A percentile compares a stretch with the other conserved stretches of the same genome.
These are phyloP conservation scores for Callosobruchus maculatus DNA, from an alignment of 2,888 invertebrate genomes.

Conservation along the genomic window DNA sequence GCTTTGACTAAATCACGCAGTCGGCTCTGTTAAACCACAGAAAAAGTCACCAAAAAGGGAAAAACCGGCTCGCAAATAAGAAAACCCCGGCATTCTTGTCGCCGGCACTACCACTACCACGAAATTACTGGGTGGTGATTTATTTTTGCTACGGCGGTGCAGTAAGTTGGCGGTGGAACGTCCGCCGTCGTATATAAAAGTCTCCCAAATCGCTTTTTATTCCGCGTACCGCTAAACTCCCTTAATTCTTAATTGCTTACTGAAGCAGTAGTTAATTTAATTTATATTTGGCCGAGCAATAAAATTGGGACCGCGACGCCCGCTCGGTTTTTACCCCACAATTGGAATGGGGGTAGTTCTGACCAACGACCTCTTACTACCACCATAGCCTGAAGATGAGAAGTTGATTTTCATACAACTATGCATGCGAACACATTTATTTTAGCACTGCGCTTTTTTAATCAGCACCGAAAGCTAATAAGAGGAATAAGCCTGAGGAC, in stretches of 20 bases:
- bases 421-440: too few relatives aligned
- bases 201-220: constrained; percentile 48
- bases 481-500: too few relatives aligned
- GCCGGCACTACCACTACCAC: constrained; percentile 17
- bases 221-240: constrained; percentile 44
- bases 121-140: constrained; percentile 33
- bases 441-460: too few relatives aligned
- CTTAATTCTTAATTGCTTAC: constrained; percentile 50
- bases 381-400: too few relatives aligned
- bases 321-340: not conserved
- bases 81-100: not conserved
- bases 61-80: not conserved
- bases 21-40: too few relatives aligned
- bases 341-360: not conserved
- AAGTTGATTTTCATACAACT: too few relatives aligned
- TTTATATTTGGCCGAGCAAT: constrained; percentile 51
- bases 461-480: too few relatives aligned
- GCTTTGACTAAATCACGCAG: too few relatives aligned
- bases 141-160: constrained; percentile 28
- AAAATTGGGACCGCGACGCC: constrained; percentile 41
- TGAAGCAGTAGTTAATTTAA: constrained; percentile 52
- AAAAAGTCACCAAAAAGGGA: too few relatives aligned
- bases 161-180: not conserved
- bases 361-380: not conserved
- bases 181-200: constrained; percentile 42